Conservation (phyloP, 2,888 invertebrate genomes). For the Biston stratarius region DNA sequence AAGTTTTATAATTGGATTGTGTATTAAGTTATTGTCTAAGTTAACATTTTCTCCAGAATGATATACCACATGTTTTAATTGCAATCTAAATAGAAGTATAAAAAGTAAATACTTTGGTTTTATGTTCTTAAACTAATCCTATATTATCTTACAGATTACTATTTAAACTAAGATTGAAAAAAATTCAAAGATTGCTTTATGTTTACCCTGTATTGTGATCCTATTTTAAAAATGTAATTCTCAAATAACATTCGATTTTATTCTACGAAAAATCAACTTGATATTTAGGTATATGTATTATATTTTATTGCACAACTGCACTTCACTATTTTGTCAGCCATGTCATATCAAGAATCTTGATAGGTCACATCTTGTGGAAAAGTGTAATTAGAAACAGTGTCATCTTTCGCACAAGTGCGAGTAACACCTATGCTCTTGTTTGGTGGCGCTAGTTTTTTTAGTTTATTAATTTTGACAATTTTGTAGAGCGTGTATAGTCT, state of each 20-base stretch:
- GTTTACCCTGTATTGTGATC: slow-evolving; percentile 46
- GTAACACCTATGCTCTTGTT: too few species aligned
- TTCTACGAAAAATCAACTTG: background rate
- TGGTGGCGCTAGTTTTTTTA: too few species aligned
- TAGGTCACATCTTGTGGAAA: too few species aligned
- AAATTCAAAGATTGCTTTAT: slow-evolving; percentile 42
- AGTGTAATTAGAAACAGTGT: too few species aligned
- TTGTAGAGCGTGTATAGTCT: too few species aligned
- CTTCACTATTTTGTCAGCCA: too few species aligned
- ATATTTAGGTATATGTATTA: background rate
- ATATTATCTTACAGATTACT: slow-evolving; percentile 16
- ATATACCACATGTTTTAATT: background rate
- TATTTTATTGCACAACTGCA: too few species aligned
- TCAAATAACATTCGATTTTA: slow-evolving; percentile 6
- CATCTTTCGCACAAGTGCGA: too few species aligned
- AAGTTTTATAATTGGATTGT: too few species aligned
- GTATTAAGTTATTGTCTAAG: background rate
- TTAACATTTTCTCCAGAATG: background rate
- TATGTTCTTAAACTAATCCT: slow-evolving; percentile 25
- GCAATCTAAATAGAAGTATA: background rate
- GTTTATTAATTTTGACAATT: too few species aligned
- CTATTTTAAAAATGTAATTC: slow-evolving; percentile 30
- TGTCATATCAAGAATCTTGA: too few species aligned
- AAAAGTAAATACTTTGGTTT: slow-evolving; percentile 34
- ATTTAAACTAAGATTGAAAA: slow-evolving; percentile 34